Evolutionary conservation across 1,140 invertebrate species (phyloP).

Genomic region (Akabosia matsudoensis): DNA sequence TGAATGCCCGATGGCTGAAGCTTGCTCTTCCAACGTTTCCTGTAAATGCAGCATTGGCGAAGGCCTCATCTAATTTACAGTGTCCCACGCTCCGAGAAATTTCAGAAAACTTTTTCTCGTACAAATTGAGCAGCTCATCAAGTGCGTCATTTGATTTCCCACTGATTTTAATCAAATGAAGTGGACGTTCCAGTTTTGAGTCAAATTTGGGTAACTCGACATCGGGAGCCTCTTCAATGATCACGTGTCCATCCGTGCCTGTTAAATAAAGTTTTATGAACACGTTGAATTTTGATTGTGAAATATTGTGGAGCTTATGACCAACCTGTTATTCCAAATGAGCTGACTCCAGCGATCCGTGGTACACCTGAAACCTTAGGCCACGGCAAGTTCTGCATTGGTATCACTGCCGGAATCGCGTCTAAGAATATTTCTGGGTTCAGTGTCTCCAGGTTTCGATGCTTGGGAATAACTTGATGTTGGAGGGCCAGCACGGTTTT

Average conservation of each 20-base stretch:
- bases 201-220: neutral
- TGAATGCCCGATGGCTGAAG: neutral
- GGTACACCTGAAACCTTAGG: neutral
- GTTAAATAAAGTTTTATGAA: too few relatives aligned
- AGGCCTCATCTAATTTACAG: too few relatives aligned
- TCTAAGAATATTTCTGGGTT: constrained; percentile 13
- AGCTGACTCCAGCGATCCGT: constrained; percentile 29
- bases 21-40: neutral
- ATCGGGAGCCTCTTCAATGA: constrained; percentile 30
- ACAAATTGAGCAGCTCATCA: neutral
- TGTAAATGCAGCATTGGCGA: neutral
- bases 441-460: neutral
- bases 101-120: neutral
- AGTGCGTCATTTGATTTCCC: constrained; percentile 30
- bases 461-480: constrained; percentile 20
- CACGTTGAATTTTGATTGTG: too few relatives aligned
- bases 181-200: neutral
- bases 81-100: too few relatives aligned
- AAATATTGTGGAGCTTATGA: too few relatives aligned
- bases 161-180: constrained; percentile 20
- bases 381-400: neutral
- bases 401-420: neutral
- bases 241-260: constrained; percentile 36
- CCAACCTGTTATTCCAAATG: constrained; percentile 38
- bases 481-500: constrained; percentile 19